These are phyloP conservation scores for Tenthredo scrophulariae DNA, from an alignment of 2,888 invertebrate species.

Conservation along the genomic window DNA sequence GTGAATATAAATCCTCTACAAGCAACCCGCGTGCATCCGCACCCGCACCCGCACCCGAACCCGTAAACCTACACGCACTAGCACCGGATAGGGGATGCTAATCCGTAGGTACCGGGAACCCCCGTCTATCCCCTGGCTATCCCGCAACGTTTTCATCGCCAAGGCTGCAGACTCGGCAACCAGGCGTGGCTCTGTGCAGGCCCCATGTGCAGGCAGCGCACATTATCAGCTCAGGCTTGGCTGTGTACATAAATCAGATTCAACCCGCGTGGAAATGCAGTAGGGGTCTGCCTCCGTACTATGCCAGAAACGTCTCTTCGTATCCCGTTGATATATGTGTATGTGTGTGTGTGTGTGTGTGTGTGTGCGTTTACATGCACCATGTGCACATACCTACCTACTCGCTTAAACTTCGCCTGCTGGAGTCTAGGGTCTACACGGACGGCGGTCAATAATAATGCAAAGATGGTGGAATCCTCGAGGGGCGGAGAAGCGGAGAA, in stretches of 20 bases:
- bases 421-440: slow-evolving; percentile 21
- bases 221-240: slow-evolving; percentile 50
- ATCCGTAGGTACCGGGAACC: slow-evolving; percentile 48
- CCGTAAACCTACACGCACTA: slow-evolving; percentile 18
- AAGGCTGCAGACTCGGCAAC: slow-evolving; percentile 25
- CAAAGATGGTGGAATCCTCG: slow-evolving; percentile 29
- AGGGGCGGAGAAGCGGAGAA: background rate
- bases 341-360: background rate
- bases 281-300: slow-evolving; percentile 18
- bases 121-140: background rate
- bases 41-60: background rate
- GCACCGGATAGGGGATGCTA: slow-evolving; percentile 49
- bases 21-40: slow-evolving; percentile 17
- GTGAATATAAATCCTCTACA: slow-evolving; percentile 5
- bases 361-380: background rate
- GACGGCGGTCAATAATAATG: slow-evolving; percentile 47
- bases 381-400: background rate
- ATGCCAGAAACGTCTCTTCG: slow-evolving; percentile 39
- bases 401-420: slow-evolving; percentile 28
- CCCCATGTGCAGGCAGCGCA: slow-evolving; percentile 50
- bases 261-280: slow-evolving; percentile 51
- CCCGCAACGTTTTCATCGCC: slow-evolving; percentile 22
- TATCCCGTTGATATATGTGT: background rate
- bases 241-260: slow-evolving; percentile 53
- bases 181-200: slow-evolving; percentile 10